Evolutionary conservation across 2,113 vertebrate genomes (phyloP).

Genomic region (Semicossyphus pulcher): DNA sequence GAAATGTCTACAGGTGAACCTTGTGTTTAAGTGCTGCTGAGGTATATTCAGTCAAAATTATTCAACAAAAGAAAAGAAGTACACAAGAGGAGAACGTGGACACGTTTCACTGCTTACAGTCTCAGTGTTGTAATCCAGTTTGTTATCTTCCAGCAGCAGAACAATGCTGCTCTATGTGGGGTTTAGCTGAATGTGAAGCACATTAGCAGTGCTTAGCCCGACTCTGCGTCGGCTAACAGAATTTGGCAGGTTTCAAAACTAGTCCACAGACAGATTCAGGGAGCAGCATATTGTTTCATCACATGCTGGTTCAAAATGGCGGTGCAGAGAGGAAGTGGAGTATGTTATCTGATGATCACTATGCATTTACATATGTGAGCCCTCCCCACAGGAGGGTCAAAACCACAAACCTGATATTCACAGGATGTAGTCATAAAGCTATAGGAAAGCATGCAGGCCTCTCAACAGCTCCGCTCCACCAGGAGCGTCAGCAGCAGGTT

Average conservation of each 20-base stretch:
- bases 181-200: constrained; percentile 49
- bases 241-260: constrained; percentile 51
- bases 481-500: constrained; percentile 69
- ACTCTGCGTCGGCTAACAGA: constrained; percentile 14
- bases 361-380: constrained; percentile 62
- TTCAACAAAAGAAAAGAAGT: constrained; percentile 85
- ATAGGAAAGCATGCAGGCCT: constrained; percentile 66
- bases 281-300: constrained; percentile 36
- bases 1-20: constrained; percentile 87
- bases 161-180: constrained; percentile 47
- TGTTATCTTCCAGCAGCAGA: constrained; percentile 39
- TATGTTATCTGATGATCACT: constrained; percentile 20
- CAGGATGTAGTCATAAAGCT: constrained; percentile 73
- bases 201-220: constrained; percentile 28
- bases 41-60: constrained; percentile 95
- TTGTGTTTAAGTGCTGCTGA: constrained; percentile 92
- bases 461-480: constrained; percentile 52
- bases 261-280: constrained; percentile 42
- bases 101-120: constrained; percentile 48
- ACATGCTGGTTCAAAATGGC: constrained; percentile 45
- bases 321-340: constrained; percentile 18
- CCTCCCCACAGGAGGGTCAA: constrained; percentile 22
- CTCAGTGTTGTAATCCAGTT: constrained; percentile 30
- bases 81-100: constrained; percentile 73
- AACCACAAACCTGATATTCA: constrained; percentile 57